Conservation (phyloP, 2,797 vertebrate species). For the Cyclopterus lumpus region DNA sequence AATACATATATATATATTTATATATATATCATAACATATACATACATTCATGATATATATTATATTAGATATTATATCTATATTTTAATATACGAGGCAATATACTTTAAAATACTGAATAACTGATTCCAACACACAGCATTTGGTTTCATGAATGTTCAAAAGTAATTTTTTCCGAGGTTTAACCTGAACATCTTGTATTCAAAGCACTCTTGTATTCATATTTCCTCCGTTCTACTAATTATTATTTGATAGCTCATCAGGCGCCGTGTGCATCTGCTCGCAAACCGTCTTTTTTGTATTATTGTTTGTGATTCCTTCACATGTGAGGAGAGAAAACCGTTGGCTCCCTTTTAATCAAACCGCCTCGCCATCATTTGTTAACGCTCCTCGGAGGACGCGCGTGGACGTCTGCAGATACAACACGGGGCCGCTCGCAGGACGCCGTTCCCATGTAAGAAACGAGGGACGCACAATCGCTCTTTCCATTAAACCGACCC, state of each 20-base stretch:
- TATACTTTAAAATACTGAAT: too few species aligned
- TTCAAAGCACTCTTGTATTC: conserved; percentile 60
- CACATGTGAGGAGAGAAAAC: conserved; percentile 48
- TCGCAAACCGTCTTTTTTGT: conserved; percentile 50
- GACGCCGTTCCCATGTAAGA: neutral
- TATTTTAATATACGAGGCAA: too few species aligned
- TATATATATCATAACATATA: too few species aligned
- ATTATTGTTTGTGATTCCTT: conserved; percentile 45
- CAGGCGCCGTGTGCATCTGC: conserved; percentile 78
- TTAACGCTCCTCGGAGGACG: conserved; percentile 50
- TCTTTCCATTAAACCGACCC: conserved; percentile 71
- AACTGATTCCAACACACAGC: too few species aligned
- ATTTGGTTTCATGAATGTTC: too few species aligned
- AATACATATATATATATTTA: too few species aligned
- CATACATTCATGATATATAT: too few species aligned
- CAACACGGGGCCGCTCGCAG: conserved; percentile 14
- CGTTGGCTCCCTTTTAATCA: conserved; percentile 72
- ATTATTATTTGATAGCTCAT: conserved; percentile 86
- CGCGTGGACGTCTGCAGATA: conserved; percentile 20
- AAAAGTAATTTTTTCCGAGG: conserved; percentile 47
- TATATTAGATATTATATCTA: too few species aligned
- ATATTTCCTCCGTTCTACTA: conserved; percentile 71
- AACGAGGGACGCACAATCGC: conserved; percentile 32
- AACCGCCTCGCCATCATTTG: conserved; percentile 55
- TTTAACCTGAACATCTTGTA: conserved; percentile 71